These are phyloP conservation scores for Cyaniris semiargus DNA, from an alignment of 2,888 invertebrate genomes.

Conservation along the genomic window DNA sequence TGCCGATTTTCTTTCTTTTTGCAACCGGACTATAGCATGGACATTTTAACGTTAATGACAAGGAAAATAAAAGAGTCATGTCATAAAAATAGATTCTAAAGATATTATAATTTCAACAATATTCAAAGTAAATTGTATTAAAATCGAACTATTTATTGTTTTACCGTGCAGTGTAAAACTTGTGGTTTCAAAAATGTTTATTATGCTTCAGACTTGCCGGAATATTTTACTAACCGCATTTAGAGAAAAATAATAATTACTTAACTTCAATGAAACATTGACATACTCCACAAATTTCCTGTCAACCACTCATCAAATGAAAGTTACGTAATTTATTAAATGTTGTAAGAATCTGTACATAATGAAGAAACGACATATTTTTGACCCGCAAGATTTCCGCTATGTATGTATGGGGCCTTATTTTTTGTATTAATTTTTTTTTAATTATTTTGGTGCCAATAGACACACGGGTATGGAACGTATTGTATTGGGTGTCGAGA, in stretches of 20 bases:
- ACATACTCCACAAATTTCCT: not conserved
- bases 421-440: not conserved
- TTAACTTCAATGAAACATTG: not conserved
- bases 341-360: not conserved
- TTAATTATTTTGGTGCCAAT: slow-evolving; percentile 42
- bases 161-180: not conserved
- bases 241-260: not conserved
- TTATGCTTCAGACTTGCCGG: not conserved
- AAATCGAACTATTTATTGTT: not conserved
- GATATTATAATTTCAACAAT: not conserved
- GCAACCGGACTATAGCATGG: not conserved
- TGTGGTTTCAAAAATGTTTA: not conserved
- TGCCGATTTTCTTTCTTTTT: not conserved
- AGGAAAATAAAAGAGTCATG: not conserved
- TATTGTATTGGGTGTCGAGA: slow-evolving; percentile 52
- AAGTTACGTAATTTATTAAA: not conserved
- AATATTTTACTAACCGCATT: not conserved
- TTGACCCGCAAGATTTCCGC: not conserved
- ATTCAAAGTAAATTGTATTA: not conserved
- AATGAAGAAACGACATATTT: not conserved
- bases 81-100: not conserved
- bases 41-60: not conserved
- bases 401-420: not conserved
- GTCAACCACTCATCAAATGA: not conserved
- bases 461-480: slow-evolving; percentile 58